Conservation (phyloP, 2,888 invertebrate species). For the Dexiosoma caninum region DNA sequence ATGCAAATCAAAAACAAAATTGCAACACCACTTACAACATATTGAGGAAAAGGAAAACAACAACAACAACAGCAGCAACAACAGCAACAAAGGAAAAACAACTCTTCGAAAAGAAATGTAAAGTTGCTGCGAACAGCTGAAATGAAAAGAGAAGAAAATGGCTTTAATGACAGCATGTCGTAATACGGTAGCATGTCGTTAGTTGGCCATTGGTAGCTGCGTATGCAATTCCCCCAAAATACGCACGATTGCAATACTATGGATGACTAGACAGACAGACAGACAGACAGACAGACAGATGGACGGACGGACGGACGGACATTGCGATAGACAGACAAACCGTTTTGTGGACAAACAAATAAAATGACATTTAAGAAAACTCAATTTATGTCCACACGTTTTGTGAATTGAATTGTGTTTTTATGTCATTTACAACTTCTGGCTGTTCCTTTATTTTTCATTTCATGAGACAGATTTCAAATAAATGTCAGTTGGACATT, state of each 20-base stretch:
- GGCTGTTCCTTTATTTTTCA: constrained; percentile 7
- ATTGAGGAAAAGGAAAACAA: neutral
- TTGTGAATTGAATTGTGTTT: constrained; percentile 32
- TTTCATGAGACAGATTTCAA: constrained; percentile 37
- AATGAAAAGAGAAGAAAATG: constrained; percentile 25
- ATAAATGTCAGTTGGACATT: constrained; percentile 54
- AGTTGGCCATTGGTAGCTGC: constrained; percentile 11
- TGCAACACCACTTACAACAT: neutral
- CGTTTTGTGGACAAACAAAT: constrained; percentile 1
- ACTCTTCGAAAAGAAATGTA: constrained; percentile 33
- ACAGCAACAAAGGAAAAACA: neutral
- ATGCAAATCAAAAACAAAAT: constrained; percentile 50
- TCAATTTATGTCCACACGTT: constrained; percentile 29
- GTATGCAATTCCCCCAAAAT: constrained; percentile 18
- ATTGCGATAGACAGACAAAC: neutral
- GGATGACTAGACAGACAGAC: constrained; percentile 1
- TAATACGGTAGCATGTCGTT: constrained; percentile 50
- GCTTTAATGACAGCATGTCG: constrained; percentile 41
- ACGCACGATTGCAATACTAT: constrained; percentile 47
- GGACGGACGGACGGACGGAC: neutral
- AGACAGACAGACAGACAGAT: too few relatives aligned
- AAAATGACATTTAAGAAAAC: constrained; percentile 48
- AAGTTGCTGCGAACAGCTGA: constrained; percentile 26
- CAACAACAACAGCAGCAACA: too few relatives aligned
- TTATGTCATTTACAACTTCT: constrained; percentile 31